A percentile compares a stretch with the other conserved stretches of the same genome.
Conservation (phyloP, 2,888 invertebrate genomes). For the Microdon myrmicae region DNA sequence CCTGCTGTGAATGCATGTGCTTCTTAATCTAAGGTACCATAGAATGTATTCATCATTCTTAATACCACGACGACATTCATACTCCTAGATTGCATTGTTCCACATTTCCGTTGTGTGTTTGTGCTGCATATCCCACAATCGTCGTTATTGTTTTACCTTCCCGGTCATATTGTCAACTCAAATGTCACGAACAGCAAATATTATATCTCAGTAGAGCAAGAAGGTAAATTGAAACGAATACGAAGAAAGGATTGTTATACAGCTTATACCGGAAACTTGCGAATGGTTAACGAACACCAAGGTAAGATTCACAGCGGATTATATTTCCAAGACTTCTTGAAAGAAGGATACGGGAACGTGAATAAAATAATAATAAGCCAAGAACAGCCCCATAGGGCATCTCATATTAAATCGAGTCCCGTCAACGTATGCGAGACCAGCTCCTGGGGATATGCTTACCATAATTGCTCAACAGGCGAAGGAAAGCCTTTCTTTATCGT, state of each 20-base stretch:
- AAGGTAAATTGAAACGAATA: conserved; percentile 47
- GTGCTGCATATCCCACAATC: conserved; percentile 45
- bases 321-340: conserved; percentile 28
- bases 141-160: conserved; percentile 36
- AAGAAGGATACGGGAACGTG: conserved; percentile 31
- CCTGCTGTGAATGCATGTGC: conserved; percentile 17
- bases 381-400: conserved; percentile 3
- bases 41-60: conserved; percentile 24
- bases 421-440: conserved; percentile 33
- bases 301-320: conserved; percentile 39
- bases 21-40: conserved; percentile 26
- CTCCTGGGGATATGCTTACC: conserved; percentile 46
- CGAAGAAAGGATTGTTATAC: neutral
- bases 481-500: too few species aligned
- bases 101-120: too few species aligned
- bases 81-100: too few species aligned
- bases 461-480: too few species aligned
- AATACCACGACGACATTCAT: conserved; percentile 7
- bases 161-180: conserved; percentile 21
- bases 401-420: conserved; percentile 33
- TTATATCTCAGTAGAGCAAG: conserved; percentile 43
- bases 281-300: conserved; percentile 41
- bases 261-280: neutral
- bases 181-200: conserved; percentile 49
- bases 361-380: conserved; percentile 40